Base-by-base conservation (phyloP, 2,113 vertebrate genomes). In the Anolis carolinensis region DNA sequence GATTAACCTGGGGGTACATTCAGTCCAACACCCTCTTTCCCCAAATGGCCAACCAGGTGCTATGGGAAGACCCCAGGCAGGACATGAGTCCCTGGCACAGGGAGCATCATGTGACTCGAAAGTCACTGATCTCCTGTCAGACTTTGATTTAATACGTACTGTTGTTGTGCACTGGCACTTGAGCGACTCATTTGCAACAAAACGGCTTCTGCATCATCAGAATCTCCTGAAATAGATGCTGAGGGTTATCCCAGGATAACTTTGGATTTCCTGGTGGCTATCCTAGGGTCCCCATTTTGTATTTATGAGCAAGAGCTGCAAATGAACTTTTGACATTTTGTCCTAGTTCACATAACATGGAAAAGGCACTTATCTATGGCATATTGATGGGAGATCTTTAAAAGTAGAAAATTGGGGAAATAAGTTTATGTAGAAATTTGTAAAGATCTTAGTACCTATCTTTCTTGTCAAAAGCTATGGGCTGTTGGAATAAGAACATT, bases 311-410 rank as follows among this genome's bases (percentile, higher is more conserved):
- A 50, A 70, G 52, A 62, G 36, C 36, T 9, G 39, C 84, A 44
- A 62, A 71, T 86, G 2, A 36, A 68, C 62, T 65, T 91, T 92
- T 92, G 76, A 89, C 90, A 92, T 67, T 36, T 10, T 59, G 71
- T 87, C 27, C 73, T 85, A 50, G 21, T 62, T 88, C 88, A 85
- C 85, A 55, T 78, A 74, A 80, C 84, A 68, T 62, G 36, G 77
- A 27, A 86, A 90, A 74, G 6, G 39, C 55, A 48, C 74, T 87
- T 87, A 76, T 71, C 77, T 87, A 70, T 73, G 85, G 70, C 6
- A 14, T 63, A 23, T 7, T 32, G 30, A 65, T 9, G 75, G 25
- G 30, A 65, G 72, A 27, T 48, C 72, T 76, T 65, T 14, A 16
- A 34, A 65, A 80, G 36, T 34, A 86, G 81, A 82, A 86, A 13